Percentiles rank a stretch among this genome's conserved stretches.
Conservation (phyloP, 2,113 vertebrate species). For the Telmatochromis sp. region DNA sequence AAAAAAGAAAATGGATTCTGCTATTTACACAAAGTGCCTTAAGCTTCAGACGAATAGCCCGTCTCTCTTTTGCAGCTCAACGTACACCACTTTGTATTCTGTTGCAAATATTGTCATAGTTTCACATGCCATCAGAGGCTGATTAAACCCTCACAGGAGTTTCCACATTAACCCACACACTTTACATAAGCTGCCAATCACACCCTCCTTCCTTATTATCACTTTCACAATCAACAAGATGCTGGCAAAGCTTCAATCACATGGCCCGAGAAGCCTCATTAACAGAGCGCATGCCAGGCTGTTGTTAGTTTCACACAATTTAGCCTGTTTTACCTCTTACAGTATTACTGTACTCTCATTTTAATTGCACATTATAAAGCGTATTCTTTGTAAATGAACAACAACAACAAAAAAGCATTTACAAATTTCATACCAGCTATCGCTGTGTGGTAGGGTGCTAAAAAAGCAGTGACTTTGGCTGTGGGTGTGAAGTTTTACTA, state of each 20-base stretch:
- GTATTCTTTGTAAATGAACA: neutral
- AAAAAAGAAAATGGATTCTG: neutral
- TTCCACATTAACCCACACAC: neutral
- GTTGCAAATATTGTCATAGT: neutral
- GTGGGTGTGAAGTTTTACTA: conserved; percentile 17
- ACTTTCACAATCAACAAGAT: neutral
- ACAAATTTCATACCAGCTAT: neutral
- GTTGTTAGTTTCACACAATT: neutral
- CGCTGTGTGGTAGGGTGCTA: neutral
- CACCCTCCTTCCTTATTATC: neutral
- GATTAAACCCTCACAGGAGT: neutral
- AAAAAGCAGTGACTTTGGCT: conserved; percentile 10
- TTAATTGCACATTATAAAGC: neutral
- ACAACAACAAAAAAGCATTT: neutral
- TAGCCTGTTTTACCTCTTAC: neutral
- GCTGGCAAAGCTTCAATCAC: neutral
- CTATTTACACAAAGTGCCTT: neutral
- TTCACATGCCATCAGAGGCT: neutral
- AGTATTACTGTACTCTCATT: neutral
- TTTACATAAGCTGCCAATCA: neutral
- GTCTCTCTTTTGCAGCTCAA: neutral
- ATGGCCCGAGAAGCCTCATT: neutral
- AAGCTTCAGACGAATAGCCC: neutral
- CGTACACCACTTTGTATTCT: neutral
- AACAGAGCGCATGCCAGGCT: neutral